These are phyloP conservation scores for Coenonympha arcania DNA, from an alignment of 2,888 invertebrate genomes.

Conservation along the genomic window DNA sequence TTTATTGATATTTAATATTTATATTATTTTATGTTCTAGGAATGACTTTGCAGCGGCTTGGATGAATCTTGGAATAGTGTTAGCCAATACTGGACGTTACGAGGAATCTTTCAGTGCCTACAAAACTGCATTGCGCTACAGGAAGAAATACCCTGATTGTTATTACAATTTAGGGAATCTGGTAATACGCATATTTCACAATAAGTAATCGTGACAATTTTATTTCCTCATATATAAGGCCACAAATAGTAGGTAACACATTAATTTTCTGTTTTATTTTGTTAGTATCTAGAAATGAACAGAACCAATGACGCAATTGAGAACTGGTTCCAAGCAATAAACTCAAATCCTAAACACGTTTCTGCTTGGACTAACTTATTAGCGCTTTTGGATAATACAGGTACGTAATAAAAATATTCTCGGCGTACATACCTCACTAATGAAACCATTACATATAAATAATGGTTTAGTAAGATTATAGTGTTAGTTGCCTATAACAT, in stretches of 20 bases:
- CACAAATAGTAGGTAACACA: background rate
- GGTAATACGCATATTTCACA: conserved; percentile 74
- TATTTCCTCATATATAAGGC: background rate
- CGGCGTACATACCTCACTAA: too few relatives aligned
- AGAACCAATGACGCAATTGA: conserved; percentile 81
- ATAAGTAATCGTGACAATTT: background rate
- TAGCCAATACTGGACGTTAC: conserved; percentile 81
- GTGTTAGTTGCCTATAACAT: too few relatives aligned
- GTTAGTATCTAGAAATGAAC: conserved; percentile 86
- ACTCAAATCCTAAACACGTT: conserved; percentile 82
- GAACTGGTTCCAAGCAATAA: conserved; percentile 88
- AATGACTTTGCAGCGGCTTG: conserved; percentile 95
- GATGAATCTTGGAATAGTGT: conserved; percentile 98
- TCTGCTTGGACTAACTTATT: conserved; percentile 95
- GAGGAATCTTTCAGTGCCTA: conserved; percentile 86
- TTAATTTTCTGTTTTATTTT: conserved; percentile 30
- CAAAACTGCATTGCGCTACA: conserved; percentile 81
- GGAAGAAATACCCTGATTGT: conserved; percentile 91
- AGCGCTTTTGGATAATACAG: conserved; percentile 84
- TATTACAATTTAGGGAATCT: conserved; percentile 96
- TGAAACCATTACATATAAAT: too few relatives aligned
- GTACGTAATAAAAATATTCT: conserved; percentile 17
- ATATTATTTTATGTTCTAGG: too few relatives aligned
- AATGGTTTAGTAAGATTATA: too few relatives aligned
- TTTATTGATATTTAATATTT: too few relatives aligned